These are phyloP conservation scores for Australoheros scitulus DNA, from an alignment of 2,113 vertebrate species.

Conservation along the genomic window DNA sequence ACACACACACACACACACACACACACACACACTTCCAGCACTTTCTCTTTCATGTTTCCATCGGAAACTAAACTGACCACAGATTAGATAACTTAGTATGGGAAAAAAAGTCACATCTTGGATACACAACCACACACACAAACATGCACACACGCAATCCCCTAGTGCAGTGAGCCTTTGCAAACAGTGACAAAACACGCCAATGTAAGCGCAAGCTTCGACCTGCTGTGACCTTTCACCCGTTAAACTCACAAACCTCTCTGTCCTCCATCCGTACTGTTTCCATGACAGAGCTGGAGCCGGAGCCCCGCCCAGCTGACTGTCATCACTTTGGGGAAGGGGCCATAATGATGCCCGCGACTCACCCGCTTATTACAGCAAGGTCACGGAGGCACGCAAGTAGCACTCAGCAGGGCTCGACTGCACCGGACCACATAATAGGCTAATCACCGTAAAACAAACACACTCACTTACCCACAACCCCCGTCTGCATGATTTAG, in stretches of 20 bases:
- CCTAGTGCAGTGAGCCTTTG: not conserved
- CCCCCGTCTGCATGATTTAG: constrained; percentile 20
- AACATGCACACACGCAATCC: not conserved
- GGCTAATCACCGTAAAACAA: constrained; percentile 56
- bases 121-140: not conserved
- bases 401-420: constrained; percentile 19
- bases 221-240: not conserved
- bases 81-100: not conserved
- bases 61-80: not conserved
- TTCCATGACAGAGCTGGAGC: not conserved
- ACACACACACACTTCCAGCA: not conserved
- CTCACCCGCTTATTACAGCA: constrained; percentile 17
- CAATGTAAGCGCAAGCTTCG: not conserved
- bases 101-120: not conserved
- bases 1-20: not conserved
- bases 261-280: not conserved
- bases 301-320: not conserved
- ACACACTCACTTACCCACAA: constrained; percentile 31
- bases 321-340: not conserved
- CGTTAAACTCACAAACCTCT: constrained; percentile 10
- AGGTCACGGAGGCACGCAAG: constrained; percentile 30
- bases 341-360: constrained; percentile 12
- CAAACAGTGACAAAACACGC: not conserved
- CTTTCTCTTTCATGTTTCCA: not conserved
- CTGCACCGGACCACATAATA: constrained; percentile 29